These are phyloP conservation scores for Mustela lutreola DNA, from an alignment of 2,113 vertebrate genomes.

Conservation along the genomic window DNA sequence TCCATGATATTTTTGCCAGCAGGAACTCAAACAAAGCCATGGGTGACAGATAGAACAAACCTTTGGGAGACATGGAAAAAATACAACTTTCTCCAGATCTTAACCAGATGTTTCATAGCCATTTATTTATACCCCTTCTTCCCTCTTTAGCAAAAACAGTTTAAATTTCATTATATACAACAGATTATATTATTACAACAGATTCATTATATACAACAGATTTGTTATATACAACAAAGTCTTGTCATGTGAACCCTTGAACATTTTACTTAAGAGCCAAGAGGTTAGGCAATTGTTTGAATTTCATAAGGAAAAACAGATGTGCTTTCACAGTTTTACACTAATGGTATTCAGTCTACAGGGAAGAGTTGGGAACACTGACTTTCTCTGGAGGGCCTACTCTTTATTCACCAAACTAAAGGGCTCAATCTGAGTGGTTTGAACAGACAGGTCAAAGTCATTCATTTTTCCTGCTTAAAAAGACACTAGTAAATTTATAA, in stretches of 20 bases:
- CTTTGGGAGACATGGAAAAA: slow-evolving; percentile 52
- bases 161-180: slow-evolving; percentile 77
- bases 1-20: slow-evolving; percentile 59
- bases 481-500: not conserved
- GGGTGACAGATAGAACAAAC: slow-evolving; percentile 72
- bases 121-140: slow-evolving; percentile 69
- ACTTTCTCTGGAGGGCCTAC: slow-evolving; percentile 17
- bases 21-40: slow-evolving; percentile 68
- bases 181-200: slow-evolving; percentile 39
- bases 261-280: slow-evolving; percentile 86
- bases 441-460: not conserved
- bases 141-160: slow-evolving; percentile 74
- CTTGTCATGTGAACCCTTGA: slow-evolving; percentile 83
- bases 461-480: slow-evolving; percentile 48
- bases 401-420: slow-evolving; percentile 57
- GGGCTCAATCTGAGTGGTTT: not conserved
- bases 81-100: slow-evolving; percentile 42
- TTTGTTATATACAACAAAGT: slow-evolving; percentile 79
- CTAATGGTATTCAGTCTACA: slow-evolving; percentile 83
- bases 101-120: slow-evolving; percentile 78
- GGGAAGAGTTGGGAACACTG: slow-evolving; percentile 68
- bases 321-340: slow-evolving; percentile 83
- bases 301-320: slow-evolving; percentile 87
- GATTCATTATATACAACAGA: slow-evolving; percentile 82
- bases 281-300: slow-evolving; percentile 85